Percentiles rank a stretch among this genome's conserved stretches.
Conservation (phyloP, 1,140 invertebrate genomes). For the Dolichoris vasculosae region DNA sequence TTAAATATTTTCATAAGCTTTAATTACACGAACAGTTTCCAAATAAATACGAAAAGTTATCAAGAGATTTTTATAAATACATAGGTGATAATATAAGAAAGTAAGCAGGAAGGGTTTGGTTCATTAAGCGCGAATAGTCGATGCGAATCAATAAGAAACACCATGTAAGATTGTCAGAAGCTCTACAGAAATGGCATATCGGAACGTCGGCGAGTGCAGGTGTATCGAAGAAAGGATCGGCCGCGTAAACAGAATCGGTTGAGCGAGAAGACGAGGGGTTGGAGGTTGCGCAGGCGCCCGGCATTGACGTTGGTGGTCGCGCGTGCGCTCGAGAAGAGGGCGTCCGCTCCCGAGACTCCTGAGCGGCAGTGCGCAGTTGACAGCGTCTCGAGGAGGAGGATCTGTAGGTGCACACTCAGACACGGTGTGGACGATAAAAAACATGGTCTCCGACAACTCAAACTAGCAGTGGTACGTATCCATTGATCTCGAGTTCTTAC, state of each 20-base stretch:
- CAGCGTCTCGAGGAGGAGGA: neutral
- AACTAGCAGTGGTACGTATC: neutral
- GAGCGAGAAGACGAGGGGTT: no score
- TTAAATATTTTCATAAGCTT: no score
- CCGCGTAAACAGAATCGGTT: neutral
- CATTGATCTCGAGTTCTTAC: neutral
- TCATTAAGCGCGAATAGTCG: neutral
- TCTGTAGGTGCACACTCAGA: neutral
- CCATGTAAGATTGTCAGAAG: neutral
- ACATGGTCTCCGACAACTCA: neutral
- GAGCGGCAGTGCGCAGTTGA: slow-evolving; percentile 11
- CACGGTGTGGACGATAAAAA: neutral
- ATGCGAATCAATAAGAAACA: neutral
- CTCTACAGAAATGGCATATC: neutral
- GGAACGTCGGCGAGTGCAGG: neutral
- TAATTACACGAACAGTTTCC: no score
- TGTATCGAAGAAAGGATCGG: neutral
- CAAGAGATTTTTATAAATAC: no score
- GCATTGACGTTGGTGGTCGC: neutral
- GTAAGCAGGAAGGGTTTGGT: no score
- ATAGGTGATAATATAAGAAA: no score
- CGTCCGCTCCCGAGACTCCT: neutral
- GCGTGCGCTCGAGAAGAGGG: neutral
- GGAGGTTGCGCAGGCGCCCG: neutral
- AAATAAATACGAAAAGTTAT: no score